A percentile compares a stretch with the other conserved stretches of the same genome.
phyloP scores from a whole-genome alignment of 1,140 invertebrate genomes.

The Pachyrhynchus sulphureomaculatus region DNA sequence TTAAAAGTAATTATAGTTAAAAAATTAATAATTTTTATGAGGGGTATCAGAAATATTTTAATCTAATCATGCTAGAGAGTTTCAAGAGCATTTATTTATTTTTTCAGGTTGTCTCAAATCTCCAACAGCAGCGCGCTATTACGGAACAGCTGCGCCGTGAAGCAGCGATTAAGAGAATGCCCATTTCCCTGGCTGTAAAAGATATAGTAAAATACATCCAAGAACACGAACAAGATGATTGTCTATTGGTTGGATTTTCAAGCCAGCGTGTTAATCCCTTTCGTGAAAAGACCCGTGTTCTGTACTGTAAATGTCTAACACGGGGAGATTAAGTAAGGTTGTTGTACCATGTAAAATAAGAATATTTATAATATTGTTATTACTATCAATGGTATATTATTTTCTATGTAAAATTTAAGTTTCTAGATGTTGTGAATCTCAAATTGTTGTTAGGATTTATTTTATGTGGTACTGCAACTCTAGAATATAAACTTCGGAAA shows the following conservation, averaged over 20 bases:
- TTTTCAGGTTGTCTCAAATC: slow-evolving; percentile 83
- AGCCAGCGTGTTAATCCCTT: slow-evolving; percentile 97
- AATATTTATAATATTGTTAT: not conserved
- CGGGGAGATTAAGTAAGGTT: not conserved
- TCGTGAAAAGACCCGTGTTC: slow-evolving; percentile 92
- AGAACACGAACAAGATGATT: slow-evolving; percentile 93
- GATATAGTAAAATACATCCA: slow-evolving; percentile 93
- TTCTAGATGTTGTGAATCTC: not conserved
- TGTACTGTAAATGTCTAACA: slow-evolving; percentile 61
- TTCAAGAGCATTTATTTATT: not conserved
- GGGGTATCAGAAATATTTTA: no score
- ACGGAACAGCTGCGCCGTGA: slow-evolving; percentile 93
- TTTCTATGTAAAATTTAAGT: no score
- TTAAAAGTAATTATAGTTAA: no score
- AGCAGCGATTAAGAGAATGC: slow-evolving; percentile 84
- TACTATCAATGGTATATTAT: no score
- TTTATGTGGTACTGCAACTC: not conserved
- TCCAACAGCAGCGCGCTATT: slow-evolving; percentile 88
- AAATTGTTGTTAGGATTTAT: not conserved
- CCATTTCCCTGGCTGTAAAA: slow-evolving; percentile 83
- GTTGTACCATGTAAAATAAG: not conserved
- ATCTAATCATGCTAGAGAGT: no score
- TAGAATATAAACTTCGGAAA: not conserved
- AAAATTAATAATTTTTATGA: no score
- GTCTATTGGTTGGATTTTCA: slow-evolving; percentile 91